phyloP scores from a whole-genome alignment of 2,113 vertebrate genomes.

The Campylomormyrus tamandua region DNA sequence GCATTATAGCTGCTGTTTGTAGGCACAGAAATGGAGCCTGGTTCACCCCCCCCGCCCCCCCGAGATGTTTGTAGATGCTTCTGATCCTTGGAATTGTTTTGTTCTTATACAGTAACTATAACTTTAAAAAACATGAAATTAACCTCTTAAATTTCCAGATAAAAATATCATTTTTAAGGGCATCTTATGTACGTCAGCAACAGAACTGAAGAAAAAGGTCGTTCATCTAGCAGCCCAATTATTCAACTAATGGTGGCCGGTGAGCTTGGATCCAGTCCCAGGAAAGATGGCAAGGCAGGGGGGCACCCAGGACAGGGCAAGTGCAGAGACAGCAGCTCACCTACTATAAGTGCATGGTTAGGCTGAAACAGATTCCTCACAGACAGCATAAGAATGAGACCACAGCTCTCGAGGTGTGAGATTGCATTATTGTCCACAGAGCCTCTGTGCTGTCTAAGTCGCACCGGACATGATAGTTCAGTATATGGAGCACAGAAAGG shows the following conservation, averaged over 20 bases:
- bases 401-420: neutral
- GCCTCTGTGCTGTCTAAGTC: neutral
- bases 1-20: neutral
- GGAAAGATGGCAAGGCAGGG: neutral
- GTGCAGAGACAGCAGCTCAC: neutral
- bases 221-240: neutral
- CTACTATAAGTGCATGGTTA: neutral
- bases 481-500: neutral
- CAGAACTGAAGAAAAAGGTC: neutral
- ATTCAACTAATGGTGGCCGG: neutral
- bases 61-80: neutral
- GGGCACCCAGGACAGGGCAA: neutral
- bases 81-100: neutral
- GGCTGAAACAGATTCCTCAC: neutral
- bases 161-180: neutral
- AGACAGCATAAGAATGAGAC: neutral
- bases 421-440: neutral
- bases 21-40: neutral
- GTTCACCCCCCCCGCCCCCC: no score
- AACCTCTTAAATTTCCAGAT: neutral
- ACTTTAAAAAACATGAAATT: neutral
- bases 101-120: neutral
- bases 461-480: neutral
- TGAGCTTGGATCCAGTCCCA: neutral
- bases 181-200: neutral